These are phyloP conservation scores for Pheosia gnoma DNA, from an alignment of 2,888 invertebrate species.

Conservation along the genomic window DNA sequence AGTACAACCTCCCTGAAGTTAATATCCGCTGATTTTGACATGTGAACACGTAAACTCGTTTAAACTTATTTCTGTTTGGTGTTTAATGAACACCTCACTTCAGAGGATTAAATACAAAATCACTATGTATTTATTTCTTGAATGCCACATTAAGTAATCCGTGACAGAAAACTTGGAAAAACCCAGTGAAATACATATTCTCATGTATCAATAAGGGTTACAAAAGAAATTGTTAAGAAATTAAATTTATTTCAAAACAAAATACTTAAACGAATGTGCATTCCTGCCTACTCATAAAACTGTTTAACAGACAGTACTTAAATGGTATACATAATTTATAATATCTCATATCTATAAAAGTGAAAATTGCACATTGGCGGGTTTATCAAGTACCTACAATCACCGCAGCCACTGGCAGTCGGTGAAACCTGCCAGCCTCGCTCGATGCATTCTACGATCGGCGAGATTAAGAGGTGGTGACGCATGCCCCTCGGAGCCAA, in stretches of 20 bases:
- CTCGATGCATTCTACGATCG: constrained; percentile 33
- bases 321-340: too few species aligned
- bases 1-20: constrained; percentile 12
- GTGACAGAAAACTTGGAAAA: constrained; percentile 8
- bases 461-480: constrained; percentile 23
- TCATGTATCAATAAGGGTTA: constrained; percentile 5
- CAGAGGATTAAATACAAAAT: not conserved
- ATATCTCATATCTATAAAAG: not conserved
- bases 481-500: constrained; percentile 26
- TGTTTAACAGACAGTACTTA: too few species aligned
- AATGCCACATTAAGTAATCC: not conserved
- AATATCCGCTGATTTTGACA: constrained; percentile 12
- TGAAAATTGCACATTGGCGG: not conserved
- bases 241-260: not conserved
- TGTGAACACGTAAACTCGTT: constrained; percentile 11
- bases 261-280: too few species aligned
- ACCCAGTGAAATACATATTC: constrained; percentile 9
- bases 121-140: not conserved
- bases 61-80: constrained; percentile 11
- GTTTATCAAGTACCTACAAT: constrained; percentile 5
- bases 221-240: too few species aligned
- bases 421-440: constrained; percentile 34
- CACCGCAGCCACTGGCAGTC: constrained; percentile 13
- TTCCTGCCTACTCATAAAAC: too few species aligned
- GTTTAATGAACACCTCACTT: not conserved